Percentiles rank a stretch among this genome's conserved stretches.
Conservation (phyloP, 2,797 vertebrate species). For the Phylloscopus collybita region DNA sequence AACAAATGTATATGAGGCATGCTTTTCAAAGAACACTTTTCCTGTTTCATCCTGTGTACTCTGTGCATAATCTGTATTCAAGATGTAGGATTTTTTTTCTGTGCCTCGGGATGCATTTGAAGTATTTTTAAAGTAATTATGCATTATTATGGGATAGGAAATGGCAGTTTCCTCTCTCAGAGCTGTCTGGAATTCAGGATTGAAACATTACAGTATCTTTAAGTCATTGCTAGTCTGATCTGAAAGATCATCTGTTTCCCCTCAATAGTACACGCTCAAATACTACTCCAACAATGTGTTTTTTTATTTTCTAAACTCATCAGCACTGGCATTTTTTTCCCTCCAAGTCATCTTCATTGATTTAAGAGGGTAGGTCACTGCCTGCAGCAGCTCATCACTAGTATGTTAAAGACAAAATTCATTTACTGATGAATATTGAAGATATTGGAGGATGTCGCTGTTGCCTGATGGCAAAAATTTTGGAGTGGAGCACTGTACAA, state of each 20-base stretch:
- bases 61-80: slow-evolving; percentile 30
- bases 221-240: neutral
- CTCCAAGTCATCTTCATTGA: neutral
- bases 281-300: neutral
- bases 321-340: neutral
- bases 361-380: neutral
- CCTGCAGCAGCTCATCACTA: neutral
- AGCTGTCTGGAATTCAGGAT: slow-evolving; percentile 30
- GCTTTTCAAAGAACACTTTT: neutral
- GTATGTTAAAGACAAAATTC: neutral
- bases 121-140: slow-evolving; percentile 54
- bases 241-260: slow-evolving; percentile 28
- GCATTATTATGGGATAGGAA: slow-evolving; percentile 45
- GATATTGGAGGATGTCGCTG: neutral
- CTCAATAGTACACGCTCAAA: neutral
- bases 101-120: slow-evolving; percentile 29
- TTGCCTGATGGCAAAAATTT: neutral
- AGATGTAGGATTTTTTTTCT: slow-evolving; percentile 3
- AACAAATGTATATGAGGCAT: neutral
- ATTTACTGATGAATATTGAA: neutral
- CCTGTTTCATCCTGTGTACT: neutral
- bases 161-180: neutral
- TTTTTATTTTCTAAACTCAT: neutral
- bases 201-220: neutral
- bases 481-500: neutral